Evolutionary conservation across 2,888 invertebrate genomes (phyloP).

Genomic region (Dascillus cervinus): DNA sequence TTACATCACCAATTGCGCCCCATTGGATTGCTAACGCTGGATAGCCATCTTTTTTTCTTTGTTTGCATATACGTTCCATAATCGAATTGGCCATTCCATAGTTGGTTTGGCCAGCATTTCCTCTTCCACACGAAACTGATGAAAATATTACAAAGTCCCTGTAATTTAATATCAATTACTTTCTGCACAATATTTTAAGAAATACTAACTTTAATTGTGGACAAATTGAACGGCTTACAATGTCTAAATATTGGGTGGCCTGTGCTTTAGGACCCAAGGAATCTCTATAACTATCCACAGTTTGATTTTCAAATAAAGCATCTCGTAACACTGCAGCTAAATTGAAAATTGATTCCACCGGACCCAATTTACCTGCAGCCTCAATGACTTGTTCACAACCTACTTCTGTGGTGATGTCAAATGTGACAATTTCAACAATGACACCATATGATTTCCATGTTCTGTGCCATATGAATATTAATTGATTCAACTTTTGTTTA

Average conservation of each 20-base stretch:
- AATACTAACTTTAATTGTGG: conserved; percentile 9
- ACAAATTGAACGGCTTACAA: conserved; percentile 45
- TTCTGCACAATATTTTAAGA: conserved; percentile 21
- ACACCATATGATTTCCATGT: conserved; percentile 67
- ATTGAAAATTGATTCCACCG: conserved; percentile 81
- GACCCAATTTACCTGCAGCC: conserved; percentile 55
- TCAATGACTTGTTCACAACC: conserved; percentile 66
- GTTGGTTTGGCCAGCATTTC: conserved; percentile 86
- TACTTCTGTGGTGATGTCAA: conserved; percentile 59
- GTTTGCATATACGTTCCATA: conserved; percentile 83
- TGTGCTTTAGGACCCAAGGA: conserved; percentile 71
- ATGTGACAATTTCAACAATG: conserved; percentile 58
- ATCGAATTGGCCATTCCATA: conserved; percentile 86
- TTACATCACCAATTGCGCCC: conserved; percentile 46
- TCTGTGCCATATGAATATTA: conserved; percentile 31
- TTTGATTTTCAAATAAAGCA: conserved; percentile 70
- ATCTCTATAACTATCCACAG: conserved; percentile 55
- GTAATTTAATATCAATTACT: too few species aligned
- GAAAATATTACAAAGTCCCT: conserved; percentile 85
- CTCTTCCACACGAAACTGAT: conserved; percentile 84
- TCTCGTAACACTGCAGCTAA: conserved; percentile 76
- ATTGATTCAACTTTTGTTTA: too few species aligned
- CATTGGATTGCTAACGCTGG: conserved; percentile 84
- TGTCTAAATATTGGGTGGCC: conserved; percentile 74
- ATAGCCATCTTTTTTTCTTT: conserved; percentile 57